Base-by-base conservation (phyloP, 1,140 invertebrate species). In the Copidosoma floridanum region DNA sequence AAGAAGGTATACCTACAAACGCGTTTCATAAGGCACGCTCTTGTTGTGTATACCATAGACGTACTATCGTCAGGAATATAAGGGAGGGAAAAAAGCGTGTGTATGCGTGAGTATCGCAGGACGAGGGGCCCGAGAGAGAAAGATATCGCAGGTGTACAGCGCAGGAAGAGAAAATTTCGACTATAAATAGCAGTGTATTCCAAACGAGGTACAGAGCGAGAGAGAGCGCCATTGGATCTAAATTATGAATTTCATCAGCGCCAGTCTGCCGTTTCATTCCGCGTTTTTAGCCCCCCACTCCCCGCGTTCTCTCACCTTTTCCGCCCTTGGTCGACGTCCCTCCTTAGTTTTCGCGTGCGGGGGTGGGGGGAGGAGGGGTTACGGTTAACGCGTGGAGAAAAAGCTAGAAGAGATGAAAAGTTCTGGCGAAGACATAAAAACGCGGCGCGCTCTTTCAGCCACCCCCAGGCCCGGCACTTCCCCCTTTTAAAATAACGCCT, bases 221-320 rank as follows among this genome's bases (percentile, higher is more conserved):
- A 48, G 58, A 44, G 75, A 76, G 71, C 77, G 72, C 75, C 77
- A 79, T 79, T 81, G 77, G 77, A 79, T 78, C 77, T 81, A 79
- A 81, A 81, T 81, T 81, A 79, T 81, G 77, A 81, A 81, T 81
- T 81, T 81, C 77, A 81, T 81, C 79, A 81, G 75, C 76, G 71
- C 73, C 75, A 79, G 73, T 75, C 73, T 76, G 76, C 77, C 77
- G 77, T 81, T 81, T 81, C 77, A 79, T 80, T 80, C 73, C 74
- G 68, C 76, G 74, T 73, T 77, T 60, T 77, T 72, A 72, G 68
- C 68, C 65, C 71, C 68, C 55, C 18, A 48, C 70, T 68, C 66
- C n/a, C 63, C 65, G 55, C 50, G 59, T 59, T 44, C 38, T 16
- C 43, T 26, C 46, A 48, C 68, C 52, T 54, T 41, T 40, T 1